Evolutionary conservation across 2,888 invertebrate species (phyloP).

Genomic region (Norana najaformis): DNA sequence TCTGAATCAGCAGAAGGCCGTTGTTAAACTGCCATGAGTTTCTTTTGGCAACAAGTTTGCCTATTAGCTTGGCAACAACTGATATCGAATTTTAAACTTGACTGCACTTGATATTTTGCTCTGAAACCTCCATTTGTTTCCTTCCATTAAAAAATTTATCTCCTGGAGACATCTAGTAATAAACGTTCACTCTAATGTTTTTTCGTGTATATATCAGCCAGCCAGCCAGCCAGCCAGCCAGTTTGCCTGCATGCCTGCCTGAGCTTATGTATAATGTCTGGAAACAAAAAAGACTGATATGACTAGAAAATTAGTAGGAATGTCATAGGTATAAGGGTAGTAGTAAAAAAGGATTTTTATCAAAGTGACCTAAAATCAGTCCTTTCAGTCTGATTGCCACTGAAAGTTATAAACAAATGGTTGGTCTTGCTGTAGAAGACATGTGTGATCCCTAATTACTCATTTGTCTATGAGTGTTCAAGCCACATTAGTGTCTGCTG

Average conservation of each 20-base stretch:
- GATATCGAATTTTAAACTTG: not conserved
- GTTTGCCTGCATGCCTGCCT: not conserved
- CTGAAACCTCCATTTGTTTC: not conserved
- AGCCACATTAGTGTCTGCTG: no score
- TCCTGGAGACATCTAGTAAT: not conserved
- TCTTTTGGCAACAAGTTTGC: not conserved
- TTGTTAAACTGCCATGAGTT: not conserved
- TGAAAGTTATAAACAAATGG: not conserved
- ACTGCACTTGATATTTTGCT: not conserved
- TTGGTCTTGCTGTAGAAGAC: not conserved
- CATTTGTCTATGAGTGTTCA: no score
- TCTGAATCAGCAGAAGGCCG: not conserved
- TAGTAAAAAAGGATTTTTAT: not conserved
- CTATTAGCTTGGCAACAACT: not conserved
- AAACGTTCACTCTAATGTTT: not conserved
- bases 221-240: not conserved
- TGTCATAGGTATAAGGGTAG: not conserved
- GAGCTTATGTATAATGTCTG: not conserved
- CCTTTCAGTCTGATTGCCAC: not conserved
- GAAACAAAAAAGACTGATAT: not conserved
- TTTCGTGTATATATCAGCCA: no score
- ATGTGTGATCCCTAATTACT: no score
- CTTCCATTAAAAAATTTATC: not conserved
- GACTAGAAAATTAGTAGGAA: not conserved
- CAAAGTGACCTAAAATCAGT: not conserved